Conservation (phyloP, 2,888 invertebrate species). For the Anagyrus pseudococci region DNA sequence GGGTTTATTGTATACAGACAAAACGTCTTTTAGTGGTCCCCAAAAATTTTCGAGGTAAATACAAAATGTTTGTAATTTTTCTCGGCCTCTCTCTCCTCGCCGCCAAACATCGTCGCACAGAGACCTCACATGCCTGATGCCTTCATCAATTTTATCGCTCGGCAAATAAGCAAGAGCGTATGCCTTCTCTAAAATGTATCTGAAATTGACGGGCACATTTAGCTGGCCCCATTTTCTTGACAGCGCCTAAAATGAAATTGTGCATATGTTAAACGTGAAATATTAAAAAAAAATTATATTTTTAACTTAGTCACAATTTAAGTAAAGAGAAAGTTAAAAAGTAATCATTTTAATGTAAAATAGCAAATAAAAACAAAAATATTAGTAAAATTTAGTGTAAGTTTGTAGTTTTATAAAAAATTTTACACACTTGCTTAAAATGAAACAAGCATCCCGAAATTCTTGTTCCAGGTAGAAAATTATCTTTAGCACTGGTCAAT, state of each 20-base stretch:
- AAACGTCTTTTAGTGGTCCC: background rate
- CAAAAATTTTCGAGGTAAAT: background rate
- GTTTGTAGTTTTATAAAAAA: no score
- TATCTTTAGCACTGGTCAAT: background rate
- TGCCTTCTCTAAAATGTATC: background rate
- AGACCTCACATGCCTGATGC: background rate
- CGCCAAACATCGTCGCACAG: background rate
- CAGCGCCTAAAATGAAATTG: background rate
- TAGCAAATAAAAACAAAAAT: no score
- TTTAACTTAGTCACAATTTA: background rate
- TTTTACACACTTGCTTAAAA: background rate
- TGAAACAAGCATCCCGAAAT: conserved; percentile 4
- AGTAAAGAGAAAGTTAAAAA: no score
- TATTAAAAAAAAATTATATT: background rate
- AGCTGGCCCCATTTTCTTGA: background rate
- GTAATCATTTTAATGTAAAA: no score
- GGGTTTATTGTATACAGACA: conserved; percentile 1
- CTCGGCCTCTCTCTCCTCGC: background rate
- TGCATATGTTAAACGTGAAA: background rate
- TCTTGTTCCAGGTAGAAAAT: background rate
- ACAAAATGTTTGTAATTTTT: background rate
- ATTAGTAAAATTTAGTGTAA: no score
- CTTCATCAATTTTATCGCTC: background rate
- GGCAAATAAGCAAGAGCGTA: background rate
- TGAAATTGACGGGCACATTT: background rate